Evolutionary conservation across 2,888 invertebrate genomes (phyloP), one percentile per base, ranked within the genome.

Genomic region (Calameuta idolon): DNA sequence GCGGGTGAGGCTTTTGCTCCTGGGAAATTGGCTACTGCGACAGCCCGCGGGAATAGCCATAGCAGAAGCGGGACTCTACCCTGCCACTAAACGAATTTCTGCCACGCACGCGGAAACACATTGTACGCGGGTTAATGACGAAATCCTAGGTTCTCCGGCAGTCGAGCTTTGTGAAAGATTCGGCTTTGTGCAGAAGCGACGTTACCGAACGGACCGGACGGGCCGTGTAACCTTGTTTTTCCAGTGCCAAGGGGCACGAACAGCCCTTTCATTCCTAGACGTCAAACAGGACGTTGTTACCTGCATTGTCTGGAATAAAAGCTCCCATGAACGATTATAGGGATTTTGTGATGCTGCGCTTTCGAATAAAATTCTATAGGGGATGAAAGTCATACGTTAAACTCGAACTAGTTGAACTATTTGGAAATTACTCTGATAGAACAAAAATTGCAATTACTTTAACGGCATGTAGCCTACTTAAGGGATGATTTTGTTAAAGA

Each of bases 91-190:
- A 55, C 55, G 55, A 55, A 55, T 55, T 55, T 55, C 55, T 55
- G 9, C 55, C 23, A 55, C 55, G 55, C 55, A 55, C 23, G 55
- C 55, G 55, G 55, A 55, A 55, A 55, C 74, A 71, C 81, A 81
- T 82, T 80, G 81, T 82, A 79, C 83, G 81, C 79, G 75, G 75
- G 79, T 79, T 80, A 81, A 80, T 83, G 80, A 82, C 80, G 84
- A 80, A 80, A 84, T 55, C 55, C 23, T 55, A 73, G 77, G 79
- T 81, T 81, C 81, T 83, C 81, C 76, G 80, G 79, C 75, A 69
- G 75, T 68, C 75, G 73, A 74, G 77, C 74, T 78, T 37, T 69
- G 77, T 73, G 55, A 76, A 71, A 75, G 76, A 74, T 69, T 34
- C 15, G 15, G 23, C 55, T 55, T 55, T 55, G 55, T 55, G 55